Base-by-base conservation (phyloP, 2,113 vertebrate species). In the Chlorodrepanis virens region DNA sequence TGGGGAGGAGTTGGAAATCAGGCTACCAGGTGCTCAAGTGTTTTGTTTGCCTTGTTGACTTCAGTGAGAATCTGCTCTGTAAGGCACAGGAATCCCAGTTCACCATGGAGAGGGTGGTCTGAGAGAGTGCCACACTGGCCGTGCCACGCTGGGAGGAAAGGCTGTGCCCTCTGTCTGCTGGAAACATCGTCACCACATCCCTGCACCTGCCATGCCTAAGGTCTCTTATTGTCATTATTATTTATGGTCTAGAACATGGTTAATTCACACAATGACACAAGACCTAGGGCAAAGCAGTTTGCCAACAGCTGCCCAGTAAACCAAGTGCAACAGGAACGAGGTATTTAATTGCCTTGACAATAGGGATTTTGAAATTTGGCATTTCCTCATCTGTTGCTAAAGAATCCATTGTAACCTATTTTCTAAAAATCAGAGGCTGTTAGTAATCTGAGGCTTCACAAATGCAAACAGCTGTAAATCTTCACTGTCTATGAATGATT, bases 291-390 rank as follows among this genome's bases (percentile, higher is more conserved):
- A 68, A 40, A 87, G 57, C 72, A 44, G 47, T 40, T 47, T 89
- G 65, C 85, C 70, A 60, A 1, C 5, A 85, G 78, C 63, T 64
- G 52, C 45, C 29, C 68, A 56, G 31, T 25, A 83, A 93, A 50
- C 52, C 54, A 68, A 82, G 47, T 68, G 64, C 87, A 81, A 79
- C 35, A 65, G 61, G 87, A 71, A 53, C 0, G 2, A 87, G 28
- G 44, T 40, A 25, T 64, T 93, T 74, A 86, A 92, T 72, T 92
- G 65, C 53, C 78, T 75, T 79, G 57, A 78, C 69, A 91, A 76
- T 60, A 40, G 24, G 33, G 40, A 33, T 87, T 92, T 95, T 1
- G 21, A 20, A 81, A 71, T 56, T 39, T 92, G 47, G 37, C 45
- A 64, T 79, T 78, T 82, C 29, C 77, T 89, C 80, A 45, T 78